Evolutionary conservation across 2,113 vertebrate genomes (phyloP).

Genomic region (Archocentrus centrarchus): DNA sequence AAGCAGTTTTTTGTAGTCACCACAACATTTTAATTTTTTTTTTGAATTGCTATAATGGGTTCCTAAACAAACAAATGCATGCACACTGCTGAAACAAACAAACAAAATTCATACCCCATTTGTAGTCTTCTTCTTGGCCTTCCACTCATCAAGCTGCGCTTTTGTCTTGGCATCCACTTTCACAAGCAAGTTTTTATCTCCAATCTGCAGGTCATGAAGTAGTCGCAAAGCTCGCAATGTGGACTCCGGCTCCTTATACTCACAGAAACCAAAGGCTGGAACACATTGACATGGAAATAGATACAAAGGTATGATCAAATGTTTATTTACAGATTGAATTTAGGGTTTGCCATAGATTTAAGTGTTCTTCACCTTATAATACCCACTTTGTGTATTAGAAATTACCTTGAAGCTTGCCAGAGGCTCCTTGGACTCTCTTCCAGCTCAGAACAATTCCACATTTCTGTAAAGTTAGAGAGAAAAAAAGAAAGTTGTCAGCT

Average conservation of each 20-base stretch:
- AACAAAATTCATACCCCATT: conserved; percentile 87
- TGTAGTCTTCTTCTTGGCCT: conserved; percentile 93
- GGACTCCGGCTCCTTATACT: conserved; percentile 98
- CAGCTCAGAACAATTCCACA: conserved; percentile 98
- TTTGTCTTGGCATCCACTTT: conserved; percentile 99
- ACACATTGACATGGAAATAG: background rate
- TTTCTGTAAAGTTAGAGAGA: conserved; percentile 83
- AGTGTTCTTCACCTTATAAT: background rate
- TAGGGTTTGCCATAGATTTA: background rate
- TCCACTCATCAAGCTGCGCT: conserved; percentile 98
- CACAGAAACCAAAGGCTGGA: conserved; percentile 97
- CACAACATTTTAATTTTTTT: background rate
- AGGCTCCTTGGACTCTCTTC: conserved; percentile 99
- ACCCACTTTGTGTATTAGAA: background rate
- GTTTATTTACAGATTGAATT: background rate
- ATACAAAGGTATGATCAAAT: background rate
- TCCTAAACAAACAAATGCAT: background rate
- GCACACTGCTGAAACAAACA: background rate
- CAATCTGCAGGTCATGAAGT: conserved; percentile 95
- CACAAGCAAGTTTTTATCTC: conserved; percentile 97
- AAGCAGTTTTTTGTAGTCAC: background rate
- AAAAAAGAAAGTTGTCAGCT: background rate
- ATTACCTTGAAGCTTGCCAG: conserved; percentile 98
- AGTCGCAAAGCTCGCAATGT: conserved; percentile 93
- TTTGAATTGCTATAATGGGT: background rate